Evolutionary conservation across 1,140 invertebrate species (phyloP), one percentile per base, ranked within the genome.

Genomic region (Tetranychus cinnabarinus): DNA sequence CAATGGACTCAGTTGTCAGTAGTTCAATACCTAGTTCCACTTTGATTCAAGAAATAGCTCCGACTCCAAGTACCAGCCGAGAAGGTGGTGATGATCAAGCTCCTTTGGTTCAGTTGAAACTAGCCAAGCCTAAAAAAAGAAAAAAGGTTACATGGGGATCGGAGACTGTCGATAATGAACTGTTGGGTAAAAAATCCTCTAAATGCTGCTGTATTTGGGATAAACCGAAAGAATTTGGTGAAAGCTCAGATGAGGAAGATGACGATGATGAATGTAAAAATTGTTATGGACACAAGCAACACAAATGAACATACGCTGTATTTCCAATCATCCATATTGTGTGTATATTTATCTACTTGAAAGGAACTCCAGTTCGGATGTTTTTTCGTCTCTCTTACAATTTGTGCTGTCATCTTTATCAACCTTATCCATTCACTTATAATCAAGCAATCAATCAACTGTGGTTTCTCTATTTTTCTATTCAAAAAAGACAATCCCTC

Each of bases 121-220:
- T 91, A 6, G 95, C 72, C 67, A 89, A 88, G 2, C 90, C 77
- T 73, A 96, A 90, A 33, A 56, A 60, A 60, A 68, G 71, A 56
- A 74, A 73, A 63, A 74, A 75, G 66, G 77, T 78, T 13, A 69
- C 70, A 58, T 78, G 76, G 76, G 69, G 72, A 31, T 67, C 69
- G 48, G 74, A 72, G 48, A 78, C 77, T 31, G 72, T 78, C 36
- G 77, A 78, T 65, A 78, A 78, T 71, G 77, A 78, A 68, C 62
- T 74, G 63, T 68, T 78, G 73, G 72, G 75, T 58, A 76, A 75
- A 65, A 78, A 78, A 65, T 77, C 77, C 65, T 78, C 77, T 31
- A 78, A 78, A 69, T 78, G 77, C 75, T 89, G 87, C 71, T 90
- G 87, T 70, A 86, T 89, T 69, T 89, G 85, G 70, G 81, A 82